Conservation (phyloP, 2,113 vertebrate species). For the Oreotrochilus melanogaster region DNA sequence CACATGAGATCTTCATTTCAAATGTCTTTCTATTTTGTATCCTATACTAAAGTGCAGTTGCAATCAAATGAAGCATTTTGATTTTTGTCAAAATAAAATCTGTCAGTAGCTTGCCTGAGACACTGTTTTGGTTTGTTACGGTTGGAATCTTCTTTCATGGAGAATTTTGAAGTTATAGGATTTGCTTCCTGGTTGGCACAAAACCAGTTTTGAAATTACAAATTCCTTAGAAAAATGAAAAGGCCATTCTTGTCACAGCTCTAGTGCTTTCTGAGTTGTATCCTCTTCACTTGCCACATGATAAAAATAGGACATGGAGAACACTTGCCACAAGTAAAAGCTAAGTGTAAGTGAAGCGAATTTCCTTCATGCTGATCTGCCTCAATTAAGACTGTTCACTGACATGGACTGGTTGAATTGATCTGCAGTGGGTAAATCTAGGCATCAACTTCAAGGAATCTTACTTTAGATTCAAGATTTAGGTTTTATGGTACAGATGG, state of each 20-base stretch:
- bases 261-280: background rate
- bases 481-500: no score
- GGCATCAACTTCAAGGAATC: background rate
- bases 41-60: background rate
- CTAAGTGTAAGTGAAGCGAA: background rate
- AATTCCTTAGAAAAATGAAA: constrained; percentile 38
- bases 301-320: constrained; percentile 7
- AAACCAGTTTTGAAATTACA: constrained; percentile 40
- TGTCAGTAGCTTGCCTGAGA: constrained; percentile 35
- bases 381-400: background rate
- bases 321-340: background rate
- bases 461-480: background rate
- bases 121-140: constrained; percentile 31
- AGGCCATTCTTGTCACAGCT: constrained; percentile 26
- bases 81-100: constrained; percentile 55
- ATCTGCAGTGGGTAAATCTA: background rate
- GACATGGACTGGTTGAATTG: background rate
- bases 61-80: constrained; percentile 38
- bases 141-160: constrained; percentile 43
- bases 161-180: constrained; percentile 38
- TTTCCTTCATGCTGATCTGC: background rate
- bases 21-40: background rate
- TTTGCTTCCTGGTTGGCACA: constrained; percentile 43
- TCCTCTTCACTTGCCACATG: background rate
- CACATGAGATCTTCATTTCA: background rate